Base-by-base conservation (phyloP, 2,113 vertebrate genomes). In the Ailurus styani region DNA sequence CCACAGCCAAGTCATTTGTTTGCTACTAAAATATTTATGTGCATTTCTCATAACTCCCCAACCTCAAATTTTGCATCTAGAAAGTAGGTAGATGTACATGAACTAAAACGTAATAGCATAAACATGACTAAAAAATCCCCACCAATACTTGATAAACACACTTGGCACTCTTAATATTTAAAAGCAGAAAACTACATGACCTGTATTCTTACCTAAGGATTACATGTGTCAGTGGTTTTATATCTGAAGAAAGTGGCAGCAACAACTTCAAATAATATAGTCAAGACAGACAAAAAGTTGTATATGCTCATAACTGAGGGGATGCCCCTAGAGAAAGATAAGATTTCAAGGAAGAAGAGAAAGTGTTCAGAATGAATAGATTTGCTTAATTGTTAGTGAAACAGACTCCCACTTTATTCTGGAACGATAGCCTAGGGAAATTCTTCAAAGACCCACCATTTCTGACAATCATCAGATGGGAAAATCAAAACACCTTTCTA, bases 1-100 rank as follows among this genome's bases (percentile, higher is more conserved):
- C 10, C 54, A 86, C 18, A 88, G 60, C 29, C 47, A 93, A 93
- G 12, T 37, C 20, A 87, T 93, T 89, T 73, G 52, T 78, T 90
- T 87, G 50, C 29, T 93, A 23, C 72, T 97, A 52, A 93, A 93
- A 87, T 87, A 93, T 87, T 82, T 77, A 62, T 70, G 21, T 45
- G 79, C 25, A 42, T 78, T 62, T 10, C 18, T 82, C 34, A 15
- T 47, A 75, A 82, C 17, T 27, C 27, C 11, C 40, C 17, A 72
- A 45, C 55, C 40, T 7, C 40, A 68, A 45, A 64, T 62, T 42
- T 52, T 72, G 3, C 52, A 79, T 87, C 62, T 78, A 84, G 57
- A 90, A 91, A 88, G 34, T 27, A 68, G 66, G 29, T 29, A 60
- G 66, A 82, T 42, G 25, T 90, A 95, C 64, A 57, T 11, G 66